Base-by-base conservation (phyloP, 1,140 invertebrate species). In the Wiebesia pumilae region DNA sequence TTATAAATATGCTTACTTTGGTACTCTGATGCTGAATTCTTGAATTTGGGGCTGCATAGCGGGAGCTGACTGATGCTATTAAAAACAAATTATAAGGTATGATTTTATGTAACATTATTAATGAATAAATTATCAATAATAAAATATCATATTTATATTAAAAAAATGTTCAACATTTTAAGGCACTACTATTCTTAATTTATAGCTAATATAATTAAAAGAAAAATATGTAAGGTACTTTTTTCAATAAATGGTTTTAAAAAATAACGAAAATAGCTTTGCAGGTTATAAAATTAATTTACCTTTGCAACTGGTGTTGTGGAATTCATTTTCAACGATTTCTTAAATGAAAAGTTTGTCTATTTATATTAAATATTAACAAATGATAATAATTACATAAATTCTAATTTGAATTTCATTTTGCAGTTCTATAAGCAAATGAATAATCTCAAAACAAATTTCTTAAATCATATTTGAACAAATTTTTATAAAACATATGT, bases 21-120 rank as follows among this genome's bases (percentile, higher is more conserved):
- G 97, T 43, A 97, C 96, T 84, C 96, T 92, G 82, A 97, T 97
- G 84, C 96, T 96, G 89, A 96, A 97, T 92, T 97, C 96, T 82
- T 95, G 94, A 12, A 94, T 90, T 6, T 92, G 89, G 16, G 92
- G 89, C 27, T 77, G 54, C 14, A 78, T 65, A 51, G 54, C 6
- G 62, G 79, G 58, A 12, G 24, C 21, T 43, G 71, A 51, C 78
- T 88, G n/a, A 2, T 33, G 40, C 21, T 79, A 24, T 35, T 54
- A 38, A 80, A 51, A 79, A 78, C 47, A 51, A 21, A 54, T 38
- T 54, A 10, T 38, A 6, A 38, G 0, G 40, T 12, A 47, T 43
- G 19, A 82, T 47, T 58, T 40, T 33, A 19, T 54, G 14, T 21
- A 51, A 82, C 71, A 67, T 35, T 3, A 81, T 19, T 67, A 54